Base-by-base conservation (phyloP, 2,113 vertebrate species). In the Percina caprodes region DNA sequence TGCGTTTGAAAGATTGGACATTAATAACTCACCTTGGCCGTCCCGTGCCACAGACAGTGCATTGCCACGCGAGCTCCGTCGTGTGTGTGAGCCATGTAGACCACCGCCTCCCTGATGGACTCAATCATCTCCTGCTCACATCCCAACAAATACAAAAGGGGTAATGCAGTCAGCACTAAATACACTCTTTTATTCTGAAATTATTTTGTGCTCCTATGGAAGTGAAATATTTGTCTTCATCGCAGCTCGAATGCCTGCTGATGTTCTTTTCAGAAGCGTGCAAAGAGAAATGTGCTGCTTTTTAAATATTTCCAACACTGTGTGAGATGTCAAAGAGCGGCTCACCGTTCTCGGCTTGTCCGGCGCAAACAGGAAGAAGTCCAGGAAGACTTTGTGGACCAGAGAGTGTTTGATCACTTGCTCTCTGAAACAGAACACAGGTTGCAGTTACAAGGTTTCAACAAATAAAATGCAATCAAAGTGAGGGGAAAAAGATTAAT, bases 381-480 rank as follows among this genome's bases (percentile, higher is more conserved):
- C 98, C 95, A 99, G 91, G 92, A 98, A 99, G 4, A 97, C 97
- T 95, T 99, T 99, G 94, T 99, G 98, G 15, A 99, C 98, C 89
- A 99, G 74, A 15, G 98, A 98, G 80, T 99, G 98, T 81, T 98
- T 99, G 94, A 99, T 96, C 61, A 99, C 98, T n/a, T 97, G 95
- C 76, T 99, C 97, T 83, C 98, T 99, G 93, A 88, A 79, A 82
- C 12, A 82, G 21, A 79, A 18, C 46, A 10, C 14, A 12, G 12
- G 30, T 1, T n/a, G 39, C 18, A 21, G 18, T 54, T 4, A 14
- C 4, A 26, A 19, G 45, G 3, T 6, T 48, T 46, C 1, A 42
- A 52, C 11, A 3, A n/a, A 75, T 15, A 14, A 19, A 26, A 45
- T 23, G 2, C 42, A 26, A 66, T 75, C 23, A 26, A 42, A 56